Evolutionary conservation across 1,140 invertebrate genomes (phyloP).

Genomic region (Whitmania pigra): DNA sequence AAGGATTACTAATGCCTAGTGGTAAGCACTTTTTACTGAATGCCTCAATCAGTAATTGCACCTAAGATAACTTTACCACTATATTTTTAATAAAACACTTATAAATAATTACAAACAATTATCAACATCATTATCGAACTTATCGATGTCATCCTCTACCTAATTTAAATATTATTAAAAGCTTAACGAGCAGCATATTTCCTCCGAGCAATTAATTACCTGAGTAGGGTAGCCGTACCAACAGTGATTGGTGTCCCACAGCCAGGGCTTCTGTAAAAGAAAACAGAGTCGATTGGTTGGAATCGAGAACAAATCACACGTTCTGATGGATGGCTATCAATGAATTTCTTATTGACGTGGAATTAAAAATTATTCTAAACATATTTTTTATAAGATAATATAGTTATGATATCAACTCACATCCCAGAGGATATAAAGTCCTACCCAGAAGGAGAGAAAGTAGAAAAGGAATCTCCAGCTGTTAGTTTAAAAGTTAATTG

Average conservation of each 20-base stretch:
- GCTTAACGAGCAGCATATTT: background rate
- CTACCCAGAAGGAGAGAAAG: slow-evolving; percentile 66
- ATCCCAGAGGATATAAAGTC: slow-evolving; percentile 69
- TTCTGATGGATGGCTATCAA: too few relatives aligned
- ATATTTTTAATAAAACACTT: too few relatives aligned
- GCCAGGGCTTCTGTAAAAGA: slow-evolving; percentile 61
- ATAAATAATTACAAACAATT: too few relatives aligned
- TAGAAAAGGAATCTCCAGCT: slow-evolving; percentile 82
- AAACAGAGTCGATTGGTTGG: slow-evolving; percentile 14
- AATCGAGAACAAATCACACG: too few relatives aligned
- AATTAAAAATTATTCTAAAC: too few relatives aligned
- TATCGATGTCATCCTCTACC: background rate
- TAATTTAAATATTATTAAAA: background rate
- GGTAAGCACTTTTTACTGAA: too few relatives aligned
- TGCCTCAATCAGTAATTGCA: too few relatives aligned
- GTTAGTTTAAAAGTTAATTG: slow-evolving; percentile 28
- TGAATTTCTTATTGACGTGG: too few relatives aligned
- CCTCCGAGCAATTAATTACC: slow-evolving; percentile 24
- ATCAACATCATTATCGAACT: too few relatives aligned
- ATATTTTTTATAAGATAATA: background rate
- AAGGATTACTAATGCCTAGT: too few relatives aligned
- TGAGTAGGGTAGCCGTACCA: slow-evolving; percentile 58
- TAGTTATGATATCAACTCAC: slow-evolving; percentile 35
- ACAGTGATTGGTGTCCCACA: slow-evolving; percentile 81
- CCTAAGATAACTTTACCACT: too few relatives aligned